Evolutionary conservation across 2,888 invertebrate genomes (phyloP).

Genomic region (Drosophila pseudotalamancana): DNA sequence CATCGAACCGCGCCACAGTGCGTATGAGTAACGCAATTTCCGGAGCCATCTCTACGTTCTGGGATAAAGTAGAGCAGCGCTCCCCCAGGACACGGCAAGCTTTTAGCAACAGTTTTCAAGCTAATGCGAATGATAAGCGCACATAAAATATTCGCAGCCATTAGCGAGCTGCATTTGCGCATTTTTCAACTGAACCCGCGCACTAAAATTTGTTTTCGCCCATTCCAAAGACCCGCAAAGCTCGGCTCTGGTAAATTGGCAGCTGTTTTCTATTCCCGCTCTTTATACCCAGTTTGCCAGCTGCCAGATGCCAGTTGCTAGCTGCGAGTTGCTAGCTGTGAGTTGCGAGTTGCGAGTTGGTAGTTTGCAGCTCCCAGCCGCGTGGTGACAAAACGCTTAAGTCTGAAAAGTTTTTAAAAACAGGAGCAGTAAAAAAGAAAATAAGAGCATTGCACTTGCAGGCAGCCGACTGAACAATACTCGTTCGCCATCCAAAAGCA

Average conservation of each 20-base stretch:
- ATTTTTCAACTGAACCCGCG: constrained; percentile 40
- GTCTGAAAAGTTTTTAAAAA: constrained; percentile 1
- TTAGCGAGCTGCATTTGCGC: constrained; percentile 66
- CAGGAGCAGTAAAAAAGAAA: background rate
- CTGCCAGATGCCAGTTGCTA: background rate
- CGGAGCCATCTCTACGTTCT: constrained; percentile 12
- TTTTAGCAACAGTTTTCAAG: constrained; percentile 64
- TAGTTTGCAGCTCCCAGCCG: constrained; percentile 6
- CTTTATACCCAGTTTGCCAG: constrained; percentile 1
- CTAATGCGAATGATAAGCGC: constrained; percentile 74
- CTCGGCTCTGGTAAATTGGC: background rate
- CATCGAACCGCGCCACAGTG: constrained; percentile 57
- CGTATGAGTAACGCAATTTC: constrained; percentile 73
- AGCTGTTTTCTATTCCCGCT: background rate
- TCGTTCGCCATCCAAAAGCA: too few relatives aligned
- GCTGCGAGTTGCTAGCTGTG: background rate
- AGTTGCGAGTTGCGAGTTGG: background rate
- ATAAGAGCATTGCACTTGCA: too few relatives aligned
- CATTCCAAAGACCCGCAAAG: background rate
- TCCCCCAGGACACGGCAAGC: constrained; percentile 35
- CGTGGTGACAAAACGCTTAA: constrained; percentile 12
- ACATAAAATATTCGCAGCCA: constrained; percentile 72
- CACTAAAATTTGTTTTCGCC: constrained; percentile 9
- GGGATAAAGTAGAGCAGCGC: background rate
- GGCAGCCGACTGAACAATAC: too few relatives aligned